Base-by-base conservation (phyloP, 2,113 vertebrate species). In the Python bivittatus region DNA sequence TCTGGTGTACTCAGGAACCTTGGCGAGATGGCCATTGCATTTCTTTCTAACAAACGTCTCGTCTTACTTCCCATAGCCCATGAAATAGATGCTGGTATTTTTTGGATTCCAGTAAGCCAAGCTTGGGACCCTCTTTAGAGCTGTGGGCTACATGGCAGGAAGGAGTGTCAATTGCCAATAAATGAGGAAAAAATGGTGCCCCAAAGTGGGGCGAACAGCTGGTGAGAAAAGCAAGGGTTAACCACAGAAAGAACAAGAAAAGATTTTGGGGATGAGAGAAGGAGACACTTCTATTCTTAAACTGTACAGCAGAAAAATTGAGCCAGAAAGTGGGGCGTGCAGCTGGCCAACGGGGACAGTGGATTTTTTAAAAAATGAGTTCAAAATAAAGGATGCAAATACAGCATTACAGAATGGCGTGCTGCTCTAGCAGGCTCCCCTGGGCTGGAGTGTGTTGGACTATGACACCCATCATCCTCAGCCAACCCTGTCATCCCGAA, bases 351-450 rank as follows among this genome's bases (percentile, higher is more conserved):
- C 58, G 29, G 54, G 90, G 68, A 54, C 2, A 56, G 15, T 0
- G 0, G 33, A 0, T 0, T 64, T 48, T 0, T 0, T 92, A 85
- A 86, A 20, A 33, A 64, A 0, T 60, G 9, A 84, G 79, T 84
- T 85, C 42, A 48, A 48, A 48, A 6, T 20, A 8, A 13, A 61
- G 44, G 12, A 68, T 68, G 64, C 33, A 72, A 72, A 72, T 72
- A 72, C 15, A 33, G 15, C 64, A 33, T 17, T 15, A n/a, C 17
- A 11, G 56, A 29, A 42, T 44, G 52, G 1, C 53, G 12, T 4
- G 42, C 4, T 87, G 17, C 9, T 87, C 5, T 17, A 72, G 13
- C 64, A 1, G 13, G 64, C 15, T 57, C 20, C 56, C 56, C 17
- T 20, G 56, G 17, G 4, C 56, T 20, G 5, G 20, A 58, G 23